Percentiles rank a stretch among this genome's conserved stretches.
These are phyloP conservation scores for Sinhomidia bicolor DNA, from an alignment of 2,888 invertebrate species.

Conservation along the genomic window DNA sequence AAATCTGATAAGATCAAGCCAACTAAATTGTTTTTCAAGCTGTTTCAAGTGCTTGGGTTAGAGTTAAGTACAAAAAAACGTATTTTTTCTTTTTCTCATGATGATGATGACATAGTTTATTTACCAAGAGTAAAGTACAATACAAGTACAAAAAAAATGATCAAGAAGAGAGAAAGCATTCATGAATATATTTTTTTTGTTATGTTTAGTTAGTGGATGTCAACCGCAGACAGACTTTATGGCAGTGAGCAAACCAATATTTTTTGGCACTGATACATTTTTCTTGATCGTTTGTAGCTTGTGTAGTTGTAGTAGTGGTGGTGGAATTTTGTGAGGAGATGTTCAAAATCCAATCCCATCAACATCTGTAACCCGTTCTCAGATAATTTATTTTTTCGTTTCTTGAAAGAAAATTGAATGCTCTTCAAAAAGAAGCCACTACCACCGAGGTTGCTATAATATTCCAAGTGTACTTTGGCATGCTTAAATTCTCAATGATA, in stretches of 20 bases:
- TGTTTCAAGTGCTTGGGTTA: background rate
- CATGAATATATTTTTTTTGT: conserved; percentile 25
- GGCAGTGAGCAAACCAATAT: conserved; percentile 48
- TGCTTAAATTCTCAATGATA: conserved; percentile 56
- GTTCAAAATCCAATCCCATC: conserved; percentile 57
- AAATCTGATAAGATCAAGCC: background rate
- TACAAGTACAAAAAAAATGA: conserved; percentile 34
- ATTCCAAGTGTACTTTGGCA: conserved; percentile 25
- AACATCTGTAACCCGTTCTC: conserved; percentile 65
- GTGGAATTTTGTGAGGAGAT: conserved; percentile 45
- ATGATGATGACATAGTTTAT: conserved; percentile 48
- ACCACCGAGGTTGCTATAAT: background rate
- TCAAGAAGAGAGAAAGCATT: too few species aligned
- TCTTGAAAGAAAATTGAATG: conserved; percentile 25
- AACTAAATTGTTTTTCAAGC: background rate
- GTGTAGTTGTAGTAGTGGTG: background rate
- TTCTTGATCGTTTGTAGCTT: background rate
- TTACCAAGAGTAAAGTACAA: conserved; percentile 16
- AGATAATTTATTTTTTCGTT: conserved; percentile 58
- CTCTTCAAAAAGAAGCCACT: conserved; percentile 39
- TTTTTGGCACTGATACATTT: conserved; percentile 49
- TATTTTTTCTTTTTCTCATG: conserved; percentile 12
- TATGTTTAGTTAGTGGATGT: conserved; percentile 59
- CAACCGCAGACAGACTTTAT: conserved; percentile 62
- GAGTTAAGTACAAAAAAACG: background rate